Base-by-base conservation (phyloP, 30 jellyfish, hydroid and myxozoan genomes). In the Aurelia aurita region DNA sequence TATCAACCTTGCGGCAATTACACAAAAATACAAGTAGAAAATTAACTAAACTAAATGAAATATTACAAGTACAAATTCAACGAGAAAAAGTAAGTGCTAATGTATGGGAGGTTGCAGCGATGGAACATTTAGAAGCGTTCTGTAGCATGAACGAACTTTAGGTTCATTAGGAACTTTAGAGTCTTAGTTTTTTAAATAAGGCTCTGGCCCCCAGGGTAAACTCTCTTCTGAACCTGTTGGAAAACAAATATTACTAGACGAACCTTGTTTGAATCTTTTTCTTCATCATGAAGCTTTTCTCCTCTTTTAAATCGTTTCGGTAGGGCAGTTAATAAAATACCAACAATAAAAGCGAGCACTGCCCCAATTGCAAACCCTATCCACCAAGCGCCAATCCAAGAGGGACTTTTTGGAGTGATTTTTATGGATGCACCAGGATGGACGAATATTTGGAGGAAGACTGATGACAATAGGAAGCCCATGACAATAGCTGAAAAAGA, bases 361-460 rank as follows among this genome's bases (percentile, higher is more conserved):
- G 87, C 62, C 28, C 78, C 85, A 2, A 87, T 26, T 4, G 87
- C 87, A 44, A 87, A 75, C 2, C 96, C 96, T 10, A 87, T 71
- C 96, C 96, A 87, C 96, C 96, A 87, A 2, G 96, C 96, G 2
- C 96, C 96, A 20, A 87, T 58, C 96, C 96, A 87, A 3, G 81
- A 69, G 0, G 87, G 63, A 69, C 84, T 69, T 58, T 77, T 58
- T 18, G 73, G 63, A 8, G 77, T 75, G 19, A 87, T 75, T 70
- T 22, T 76, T 5, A 77, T 86, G 0, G 60, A 1, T 3, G 68
- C 82, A 47, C 66, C 77, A 22, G 96, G 96, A 45, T 87, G 90
- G 25, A 87, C 96, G 39, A 87, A 87, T 32, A 77, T 77, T 7
- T 65, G 46, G 9, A 87, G 82, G 57, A 70, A 74, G 1, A 58